Percentiles rank a stretch among this genome's conserved stretches.
These are phyloP conservation scores for Melozone crissalis DNA, from an alignment of 2,113 vertebrate species.

Conservation along the genomic window DNA sequence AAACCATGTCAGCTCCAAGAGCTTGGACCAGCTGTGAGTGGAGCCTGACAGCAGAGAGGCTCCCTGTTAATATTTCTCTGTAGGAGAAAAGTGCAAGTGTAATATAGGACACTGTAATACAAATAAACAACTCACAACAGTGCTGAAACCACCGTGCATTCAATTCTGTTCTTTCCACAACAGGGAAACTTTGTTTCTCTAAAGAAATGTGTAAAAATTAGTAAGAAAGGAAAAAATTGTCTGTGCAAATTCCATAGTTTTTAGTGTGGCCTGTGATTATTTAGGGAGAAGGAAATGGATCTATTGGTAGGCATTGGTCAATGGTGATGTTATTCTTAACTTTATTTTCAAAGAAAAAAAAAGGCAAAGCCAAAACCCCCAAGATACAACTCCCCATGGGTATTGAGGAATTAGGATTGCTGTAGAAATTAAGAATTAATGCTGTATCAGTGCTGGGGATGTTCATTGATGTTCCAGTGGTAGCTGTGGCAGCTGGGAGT, in stretches of 20 bases:
- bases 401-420: neutral
- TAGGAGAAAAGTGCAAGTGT: neutral
- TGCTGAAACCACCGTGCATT: neutral
- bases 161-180: neutral
- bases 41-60: neutral
- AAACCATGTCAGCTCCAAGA: neutral
- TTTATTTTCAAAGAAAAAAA: neutral
- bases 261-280: neutral
- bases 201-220: neutral
- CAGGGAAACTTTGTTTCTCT: neutral
- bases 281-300: neutral
- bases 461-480: neutral
- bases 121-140: neutral
- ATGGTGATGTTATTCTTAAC: neutral
- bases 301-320: neutral
- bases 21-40: neutral
- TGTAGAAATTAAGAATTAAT: neutral
- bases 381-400: neutral
- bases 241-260: neutral
- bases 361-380: neutral
- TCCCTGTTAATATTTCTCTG: neutral
- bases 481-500: neutral
- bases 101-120: no score
- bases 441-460: fast-evolving
- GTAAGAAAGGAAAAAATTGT: neutral